Percentiles rank a stretch among this genome's conserved stretches.
Conservation (phyloP, 2,888 invertebrate species). For the Chrysomela aeneicollis region DNA sequence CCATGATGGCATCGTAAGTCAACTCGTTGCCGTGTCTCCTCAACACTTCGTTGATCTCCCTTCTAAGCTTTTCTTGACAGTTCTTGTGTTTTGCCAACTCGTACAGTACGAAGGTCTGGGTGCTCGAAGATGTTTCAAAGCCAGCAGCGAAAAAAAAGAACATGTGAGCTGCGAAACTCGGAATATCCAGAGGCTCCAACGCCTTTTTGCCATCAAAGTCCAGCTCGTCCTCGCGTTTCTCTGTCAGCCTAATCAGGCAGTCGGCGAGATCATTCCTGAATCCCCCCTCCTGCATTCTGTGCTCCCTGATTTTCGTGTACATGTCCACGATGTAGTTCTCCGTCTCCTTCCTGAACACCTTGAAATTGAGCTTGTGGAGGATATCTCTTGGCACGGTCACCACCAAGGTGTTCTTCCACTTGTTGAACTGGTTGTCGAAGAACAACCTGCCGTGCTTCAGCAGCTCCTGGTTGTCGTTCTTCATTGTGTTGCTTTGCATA, state of each 20-base stretch:
- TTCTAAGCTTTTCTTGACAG: slow-evolving; percentile 55
- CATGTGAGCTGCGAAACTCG: slow-evolving; percentile 48
- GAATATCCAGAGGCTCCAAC: slow-evolving; percentile 39
- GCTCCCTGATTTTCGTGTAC: slow-evolving; percentile 54
- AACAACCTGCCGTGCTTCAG: slow-evolving; percentile 41
- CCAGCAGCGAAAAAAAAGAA: slow-evolving; percentile 53
- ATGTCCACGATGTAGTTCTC: slow-evolving; percentile 60
- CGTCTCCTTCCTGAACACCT: slow-evolving; percentile 44
- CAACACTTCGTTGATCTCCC: slow-evolving; percentile 44
- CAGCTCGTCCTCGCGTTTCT: slow-evolving; percentile 40
- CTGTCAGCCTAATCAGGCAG: slow-evolving; percentile 54
- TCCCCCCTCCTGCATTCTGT: slow-evolving; percentile 59
- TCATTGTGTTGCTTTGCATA: slow-evolving; percentile 66
- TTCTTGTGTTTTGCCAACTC: slow-evolving; percentile 62
- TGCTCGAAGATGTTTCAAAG: slow-evolving; percentile 57
- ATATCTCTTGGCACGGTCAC: slow-evolving; percentile 40
- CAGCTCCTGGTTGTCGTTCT: slow-evolving; percentile 63
- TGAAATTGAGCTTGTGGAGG: slow-evolving; percentile 42
- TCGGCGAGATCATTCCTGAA: slow-evolving; percentile 65
- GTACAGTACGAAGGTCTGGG: slow-evolving; percentile 61
- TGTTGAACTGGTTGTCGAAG: slow-evolving; percentile 46
- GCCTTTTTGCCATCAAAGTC: slow-evolving; percentile 38
- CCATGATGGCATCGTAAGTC: slow-evolving; percentile 47
- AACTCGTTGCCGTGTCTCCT: slow-evolving; percentile 41
- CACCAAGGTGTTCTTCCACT: slow-evolving; percentile 40